Evolutionary conservation across 53 echinoderm and acorn worm species (phyloP), one percentile per base, ranked within the genome.

Genomic region (Antedon mediterranea): DNA sequence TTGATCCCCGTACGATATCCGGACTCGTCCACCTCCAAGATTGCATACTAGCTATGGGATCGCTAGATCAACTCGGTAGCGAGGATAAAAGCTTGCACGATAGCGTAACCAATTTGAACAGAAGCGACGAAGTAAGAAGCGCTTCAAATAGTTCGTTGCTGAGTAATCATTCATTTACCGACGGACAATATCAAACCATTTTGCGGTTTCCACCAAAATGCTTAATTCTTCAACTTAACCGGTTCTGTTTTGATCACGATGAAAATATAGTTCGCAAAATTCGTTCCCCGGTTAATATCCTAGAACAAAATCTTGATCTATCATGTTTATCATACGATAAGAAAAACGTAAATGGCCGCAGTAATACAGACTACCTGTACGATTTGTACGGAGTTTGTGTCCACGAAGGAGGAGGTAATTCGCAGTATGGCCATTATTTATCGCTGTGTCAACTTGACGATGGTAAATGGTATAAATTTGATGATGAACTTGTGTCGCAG

Each of bases 401-500:
- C 30, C 85, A 85, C 73, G 42, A 77, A 43, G 85, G 85, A 15
- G 81, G 81, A 3, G 76, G 43, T 32, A 77, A 81, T 28, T 34
- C 81, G 28, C 76, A 70, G 31, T 81, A 81, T 42, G 85, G 85
- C 30, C 85, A 85, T 74, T 85, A 85, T 31, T 57, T 85, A 3
- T 71, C 81, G 37, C 81, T 73, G 72, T 85, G 81, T 30, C 30
- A 34, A 70, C 81, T 75, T 2, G 43, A 31, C 29, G 70, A 81
- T 73, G 85, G 76, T n/a, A 30, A 85, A 8, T 85, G 85, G 85
- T 85, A 85, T 71, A 72, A 76, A 28, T 72, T 85, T 32, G 85
- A 85, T 73, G 85, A 85, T 43, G 85, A 85, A 32, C n/a, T 37
- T 34, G 85, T 85, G 14, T 73, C 32, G 20, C 71, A 42, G 37